phyloP scores from a whole-genome alignment of 2,888 invertebrate species.

The Morpho helenor region DNA sequence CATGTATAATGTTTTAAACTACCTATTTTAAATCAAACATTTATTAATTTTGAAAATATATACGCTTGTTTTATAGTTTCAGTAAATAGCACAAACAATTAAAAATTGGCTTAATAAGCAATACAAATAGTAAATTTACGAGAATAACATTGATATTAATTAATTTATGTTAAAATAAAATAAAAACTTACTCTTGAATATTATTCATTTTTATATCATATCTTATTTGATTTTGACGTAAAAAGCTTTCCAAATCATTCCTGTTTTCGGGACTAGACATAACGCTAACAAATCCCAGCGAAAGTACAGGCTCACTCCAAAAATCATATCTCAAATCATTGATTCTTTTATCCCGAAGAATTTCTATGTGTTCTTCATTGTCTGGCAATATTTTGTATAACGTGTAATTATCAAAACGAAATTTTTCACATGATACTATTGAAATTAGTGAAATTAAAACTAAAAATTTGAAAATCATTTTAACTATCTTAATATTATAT shows the following conservation, averaged over 20 bases:
- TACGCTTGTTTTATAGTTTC: too few species aligned
- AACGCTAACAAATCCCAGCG: constrained; percentile 53
- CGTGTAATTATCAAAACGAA: constrained; percentile 57
- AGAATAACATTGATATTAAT: background rate
- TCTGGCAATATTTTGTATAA: constrained; percentile 78
- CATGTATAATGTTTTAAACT: too few species aligned
- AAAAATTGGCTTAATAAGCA: too few species aligned
- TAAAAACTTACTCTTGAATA: constrained; percentile 67
- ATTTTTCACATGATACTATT: constrained; percentile 36
- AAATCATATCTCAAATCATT: constrained; percentile 61
- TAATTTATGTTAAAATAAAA: background rate
- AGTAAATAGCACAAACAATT: too few species aligned
- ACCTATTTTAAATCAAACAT: too few species aligned
- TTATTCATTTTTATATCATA: constrained; percentile 63
- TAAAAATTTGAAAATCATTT: constrained; percentile 20
- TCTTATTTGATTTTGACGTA: constrained; percentile 51
- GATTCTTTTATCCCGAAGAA: constrained; percentile 66
- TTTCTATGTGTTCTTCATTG: constrained; percentile 61
- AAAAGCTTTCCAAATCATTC: constrained; percentile 45
- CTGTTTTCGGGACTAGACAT: constrained; percentile 62
- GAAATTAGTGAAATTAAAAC: constrained; percentile 16
- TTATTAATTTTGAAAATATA: too few species aligned
- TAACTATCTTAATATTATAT: constrained; percentile 1
- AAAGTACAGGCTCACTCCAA: constrained; percentile 54
- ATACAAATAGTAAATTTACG: background rate